A percentile compares a stretch with the other conserved stretches of the same genome.
Conservation (phyloP, 1,140 invertebrate species). For the Araneus ventricosus region DNA sequence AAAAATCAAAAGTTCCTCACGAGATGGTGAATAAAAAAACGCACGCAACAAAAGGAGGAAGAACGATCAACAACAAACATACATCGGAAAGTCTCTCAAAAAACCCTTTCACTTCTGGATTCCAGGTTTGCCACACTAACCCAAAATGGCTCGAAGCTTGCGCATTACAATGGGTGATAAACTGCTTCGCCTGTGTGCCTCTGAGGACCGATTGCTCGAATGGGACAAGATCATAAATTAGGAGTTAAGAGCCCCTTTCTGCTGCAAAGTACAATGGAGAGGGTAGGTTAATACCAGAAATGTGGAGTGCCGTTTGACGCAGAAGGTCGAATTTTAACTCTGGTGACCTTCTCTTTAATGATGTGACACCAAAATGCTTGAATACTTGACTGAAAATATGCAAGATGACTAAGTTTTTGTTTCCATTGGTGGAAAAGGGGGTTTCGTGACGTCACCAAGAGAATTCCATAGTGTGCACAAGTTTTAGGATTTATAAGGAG, state of each 20-base stretch:
- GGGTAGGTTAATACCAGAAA: slow-evolving; percentile 41
- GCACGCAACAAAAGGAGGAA: slow-evolving; percentile 39
- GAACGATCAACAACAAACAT: slow-evolving; percentile 29
- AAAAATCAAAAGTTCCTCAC: neutral
- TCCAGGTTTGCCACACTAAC: slow-evolving; percentile 58
- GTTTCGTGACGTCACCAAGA: slow-evolving; percentile 48
- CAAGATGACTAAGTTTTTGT: slow-evolving; percentile 56
- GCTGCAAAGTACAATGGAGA: slow-evolving; percentile 13
- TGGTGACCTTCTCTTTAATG: slow-evolving; percentile 67
- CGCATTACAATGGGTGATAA: slow-evolving; percentile 69
- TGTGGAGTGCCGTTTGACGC: slow-evolving; percentile 65
- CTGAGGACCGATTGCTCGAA: slow-evolving; percentile 35
- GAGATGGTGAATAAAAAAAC: neutral
- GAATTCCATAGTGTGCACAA: neutral
- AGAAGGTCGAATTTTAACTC: slow-evolving; percentile 61
- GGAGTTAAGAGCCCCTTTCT: slow-evolving; percentile 37
- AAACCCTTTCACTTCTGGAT: slow-evolving; percentile 40
- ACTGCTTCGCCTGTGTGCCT: slow-evolving; percentile 59
- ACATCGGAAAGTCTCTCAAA: neutral
- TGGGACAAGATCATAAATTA: slow-evolving; percentile 65
- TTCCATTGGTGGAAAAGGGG: slow-evolving; percentile 40
- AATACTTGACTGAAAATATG: slow-evolving; percentile 65
- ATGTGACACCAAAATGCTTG: slow-evolving; percentile 74
- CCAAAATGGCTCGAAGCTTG: slow-evolving; percentile 46
- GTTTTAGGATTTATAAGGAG: slow-evolving; percentile 52